Conservation (phyloP, 2,113 vertebrate genomes). For the Crotophaga sulcirostris region DNA sequence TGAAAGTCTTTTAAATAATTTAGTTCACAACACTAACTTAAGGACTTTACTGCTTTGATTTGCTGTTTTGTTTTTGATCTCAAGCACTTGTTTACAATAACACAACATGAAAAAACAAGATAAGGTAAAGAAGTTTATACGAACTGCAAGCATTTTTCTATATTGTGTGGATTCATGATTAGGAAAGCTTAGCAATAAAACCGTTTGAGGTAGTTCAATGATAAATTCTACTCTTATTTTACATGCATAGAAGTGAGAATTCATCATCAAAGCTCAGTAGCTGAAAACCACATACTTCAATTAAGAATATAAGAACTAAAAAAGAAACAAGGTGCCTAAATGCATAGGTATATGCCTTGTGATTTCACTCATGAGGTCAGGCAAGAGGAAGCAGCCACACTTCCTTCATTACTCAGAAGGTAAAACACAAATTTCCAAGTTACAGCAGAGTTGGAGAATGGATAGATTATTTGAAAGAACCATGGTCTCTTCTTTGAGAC, state of each 20-base stretch:
- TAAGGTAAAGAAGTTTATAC: background rate
- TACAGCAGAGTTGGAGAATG: background rate
- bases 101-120: background rate
- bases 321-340: background rate
- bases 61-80: background rate
- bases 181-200: background rate
- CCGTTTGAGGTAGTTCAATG: background rate
- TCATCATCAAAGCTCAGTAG: background rate
- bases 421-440: background rate
- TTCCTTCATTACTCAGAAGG: background rate
- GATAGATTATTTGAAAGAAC: background rate
- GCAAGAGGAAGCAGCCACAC: background rate
- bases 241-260: background rate
- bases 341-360: background rate
- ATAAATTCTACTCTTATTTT: background rate
- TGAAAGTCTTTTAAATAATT: background rate
- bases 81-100: background rate
- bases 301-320: background rate
- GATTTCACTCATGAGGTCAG: background rate
- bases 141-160: background rate
- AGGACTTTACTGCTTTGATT: background rate
- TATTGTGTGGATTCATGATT: rapidly evolving
- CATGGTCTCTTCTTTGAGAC: background rate
- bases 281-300: background rate
- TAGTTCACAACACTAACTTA: background rate